phyloP scores from a whole-genome alignment of 1,140 invertebrate genomes.

The Panagrolaimus sp. region DNA sequence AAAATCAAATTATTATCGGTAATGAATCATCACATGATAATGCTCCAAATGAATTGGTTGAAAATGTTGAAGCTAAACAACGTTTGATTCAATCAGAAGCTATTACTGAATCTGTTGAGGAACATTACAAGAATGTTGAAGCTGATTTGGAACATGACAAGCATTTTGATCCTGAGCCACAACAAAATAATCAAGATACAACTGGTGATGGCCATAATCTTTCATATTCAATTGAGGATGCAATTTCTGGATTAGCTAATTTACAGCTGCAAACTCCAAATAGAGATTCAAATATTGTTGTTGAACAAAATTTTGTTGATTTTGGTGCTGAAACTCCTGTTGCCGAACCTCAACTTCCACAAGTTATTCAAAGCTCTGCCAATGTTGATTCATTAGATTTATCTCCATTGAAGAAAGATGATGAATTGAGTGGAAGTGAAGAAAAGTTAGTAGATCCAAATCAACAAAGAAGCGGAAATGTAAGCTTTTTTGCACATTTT shows the following conservation, averaged over 20 bases:
- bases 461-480: too few relatives aligned
- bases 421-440: too few relatives aligned
- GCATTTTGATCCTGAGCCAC: not conserved
- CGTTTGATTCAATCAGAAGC: not conserved
- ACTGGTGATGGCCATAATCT: not conserved
- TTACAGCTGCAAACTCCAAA: not conserved
- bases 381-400: too few relatives aligned
- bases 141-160: not conserved
- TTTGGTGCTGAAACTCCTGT: not conserved
- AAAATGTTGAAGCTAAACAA: too few relatives aligned
- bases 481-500: too few relatives aligned
- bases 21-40: not conserved
- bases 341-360: not conserved
- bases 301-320: not conserved
- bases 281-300: not conserved
- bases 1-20: not conserved
- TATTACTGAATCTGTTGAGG: not conserved
- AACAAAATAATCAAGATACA: not conserved
- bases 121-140: not conserved
- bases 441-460: too few relatives aligned
- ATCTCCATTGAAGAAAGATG: too few relatives aligned
- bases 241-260: not conserved
- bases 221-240: not conserved
- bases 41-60: not conserved
- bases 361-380: too few relatives aligned